Percentiles rank a stretch among this genome's conserved stretches.
These are phyloP conservation scores for Sprattus sprattus DNA, from an alignment of 2,113 vertebrate species.

Conservation along the genomic window DNA sequence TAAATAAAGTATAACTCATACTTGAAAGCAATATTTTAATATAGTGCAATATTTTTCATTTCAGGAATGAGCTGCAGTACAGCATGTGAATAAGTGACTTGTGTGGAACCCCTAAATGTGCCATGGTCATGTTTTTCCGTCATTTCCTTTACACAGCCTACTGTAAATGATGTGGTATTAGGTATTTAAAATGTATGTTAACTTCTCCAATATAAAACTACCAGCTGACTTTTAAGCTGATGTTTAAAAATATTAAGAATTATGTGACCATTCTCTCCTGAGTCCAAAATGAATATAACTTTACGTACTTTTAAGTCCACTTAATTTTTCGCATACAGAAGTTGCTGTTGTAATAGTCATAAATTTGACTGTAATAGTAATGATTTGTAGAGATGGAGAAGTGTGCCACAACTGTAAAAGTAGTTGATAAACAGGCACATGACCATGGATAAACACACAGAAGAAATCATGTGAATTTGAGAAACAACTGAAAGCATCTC, in stretches of 20 bases:
- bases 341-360: not conserved
- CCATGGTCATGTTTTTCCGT: not conserved
- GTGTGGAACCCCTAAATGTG: not conserved
- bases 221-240: not conserved
- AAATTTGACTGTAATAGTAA: not conserved
- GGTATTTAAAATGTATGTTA: not conserved
- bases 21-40: conserved; percentile 1
- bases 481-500: not conserved
- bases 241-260: not conserved
- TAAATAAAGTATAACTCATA: not conserved
- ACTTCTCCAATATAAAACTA: not conserved
- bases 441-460: not conserved
- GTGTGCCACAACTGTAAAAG: not conserved
- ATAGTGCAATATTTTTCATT: conserved; percentile 19
- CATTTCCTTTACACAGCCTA: not conserved
- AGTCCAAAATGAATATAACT: not conserved
- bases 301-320: not conserved
- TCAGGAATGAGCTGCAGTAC: not conserved
- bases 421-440: not conserved
- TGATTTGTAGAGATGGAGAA: not conserved
- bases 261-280: not conserved
- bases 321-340: not conserved
- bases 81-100: conserved; percentile 31
- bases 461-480: not conserved
- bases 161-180: not conserved